Conservation (phyloP, 2,888 invertebrate genomes). For the Agonopterix alstromeriana region DNA sequence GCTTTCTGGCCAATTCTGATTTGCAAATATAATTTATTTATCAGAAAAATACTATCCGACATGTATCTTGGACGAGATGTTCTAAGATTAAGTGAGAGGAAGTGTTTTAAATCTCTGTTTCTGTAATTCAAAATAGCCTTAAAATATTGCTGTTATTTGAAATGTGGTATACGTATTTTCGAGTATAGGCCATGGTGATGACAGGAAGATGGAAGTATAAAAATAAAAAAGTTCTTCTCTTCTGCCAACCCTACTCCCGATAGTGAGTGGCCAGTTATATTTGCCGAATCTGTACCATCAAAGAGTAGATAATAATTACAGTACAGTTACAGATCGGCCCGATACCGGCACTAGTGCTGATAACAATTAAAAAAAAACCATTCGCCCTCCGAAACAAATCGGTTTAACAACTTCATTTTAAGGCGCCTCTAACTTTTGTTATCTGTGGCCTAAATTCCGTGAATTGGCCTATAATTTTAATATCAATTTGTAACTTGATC, state of each 20-base stretch:
- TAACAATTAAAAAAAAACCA: constrained; percentile 11
- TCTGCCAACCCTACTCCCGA: constrained; percentile 27
- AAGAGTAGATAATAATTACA: constrained; percentile 68
- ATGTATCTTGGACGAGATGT: too few relatives aligned
- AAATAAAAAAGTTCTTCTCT: neutral
- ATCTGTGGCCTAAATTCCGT: constrained; percentile 5
- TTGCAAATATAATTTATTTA: too few relatives aligned
- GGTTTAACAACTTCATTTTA: constrained; percentile 19
- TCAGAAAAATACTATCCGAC: too few relatives aligned
- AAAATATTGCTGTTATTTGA: too few relatives aligned
- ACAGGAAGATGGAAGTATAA: too few relatives aligned
- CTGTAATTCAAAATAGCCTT: too few relatives aligned
- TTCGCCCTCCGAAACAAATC: constrained; percentile 16
- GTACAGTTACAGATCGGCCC: constrained; percentile 61
- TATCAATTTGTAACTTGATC: neutral
- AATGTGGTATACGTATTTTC: too few relatives aligned
- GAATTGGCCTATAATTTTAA: neutral
- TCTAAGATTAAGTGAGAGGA: too few relatives aligned
- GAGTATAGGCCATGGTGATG: too few relatives aligned
- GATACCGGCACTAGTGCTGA: constrained; percentile 28
- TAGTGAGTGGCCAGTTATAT: constrained; percentile 55
- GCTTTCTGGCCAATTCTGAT: too few relatives aligned
- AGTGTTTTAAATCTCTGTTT: too few relatives aligned
- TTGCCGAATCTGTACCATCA: constrained; percentile 73
- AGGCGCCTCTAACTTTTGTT: neutral